A percentile compares a stretch with the other conserved stretches of the same genome.
These are phyloP conservation scores for Phylloscopus collybita DNA, from an alignment of 2,797 vertebrate genomes.

Conservation along the genomic window DNA sequence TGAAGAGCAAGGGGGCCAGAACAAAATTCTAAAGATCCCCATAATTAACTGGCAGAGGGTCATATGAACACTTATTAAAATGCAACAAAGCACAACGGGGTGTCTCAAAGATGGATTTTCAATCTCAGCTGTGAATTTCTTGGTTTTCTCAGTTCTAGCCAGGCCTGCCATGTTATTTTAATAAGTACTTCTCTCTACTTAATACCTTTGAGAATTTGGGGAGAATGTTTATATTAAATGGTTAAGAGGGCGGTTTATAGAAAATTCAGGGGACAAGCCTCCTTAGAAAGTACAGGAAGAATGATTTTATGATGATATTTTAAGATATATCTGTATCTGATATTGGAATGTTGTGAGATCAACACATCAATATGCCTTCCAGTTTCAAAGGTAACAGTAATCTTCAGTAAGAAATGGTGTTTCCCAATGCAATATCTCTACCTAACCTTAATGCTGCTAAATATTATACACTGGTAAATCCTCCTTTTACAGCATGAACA, in stretches of 20 bases:
- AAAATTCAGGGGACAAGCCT: not conserved
- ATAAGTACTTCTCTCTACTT: not conserved
- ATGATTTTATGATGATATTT: not conserved
- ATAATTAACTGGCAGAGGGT: conserved; percentile 55
- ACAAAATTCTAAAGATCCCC: conserved; percentile 42
- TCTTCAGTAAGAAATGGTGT: not conserved
- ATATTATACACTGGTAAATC: not conserved
- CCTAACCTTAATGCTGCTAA: not conserved
- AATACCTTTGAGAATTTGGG: not conserved
- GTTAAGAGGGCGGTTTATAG: not conserved
- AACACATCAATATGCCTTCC: not conserved
- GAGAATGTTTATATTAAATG: not conserved
- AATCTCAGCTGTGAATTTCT: conserved; percentile 27
- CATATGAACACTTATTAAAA: conserved; percentile 56
- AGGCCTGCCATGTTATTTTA: not conserved
- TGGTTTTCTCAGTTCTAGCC: not conserved
- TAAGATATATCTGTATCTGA: not conserved
- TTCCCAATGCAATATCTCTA: not conserved
- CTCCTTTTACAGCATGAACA: not conserved
- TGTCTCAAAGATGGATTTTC: conserved; percentile 44
- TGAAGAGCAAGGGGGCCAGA: conserved; percentile 17
- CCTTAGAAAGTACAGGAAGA: not conserved
- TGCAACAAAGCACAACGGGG: conserved; percentile 25
- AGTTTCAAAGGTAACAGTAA: not conserved
- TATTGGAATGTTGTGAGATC: not conserved